These are phyloP conservation scores for Psilopogon haemacephalus DNA, from an alignment of 2,113 vertebrate genomes.

Conservation along the genomic window DNA sequence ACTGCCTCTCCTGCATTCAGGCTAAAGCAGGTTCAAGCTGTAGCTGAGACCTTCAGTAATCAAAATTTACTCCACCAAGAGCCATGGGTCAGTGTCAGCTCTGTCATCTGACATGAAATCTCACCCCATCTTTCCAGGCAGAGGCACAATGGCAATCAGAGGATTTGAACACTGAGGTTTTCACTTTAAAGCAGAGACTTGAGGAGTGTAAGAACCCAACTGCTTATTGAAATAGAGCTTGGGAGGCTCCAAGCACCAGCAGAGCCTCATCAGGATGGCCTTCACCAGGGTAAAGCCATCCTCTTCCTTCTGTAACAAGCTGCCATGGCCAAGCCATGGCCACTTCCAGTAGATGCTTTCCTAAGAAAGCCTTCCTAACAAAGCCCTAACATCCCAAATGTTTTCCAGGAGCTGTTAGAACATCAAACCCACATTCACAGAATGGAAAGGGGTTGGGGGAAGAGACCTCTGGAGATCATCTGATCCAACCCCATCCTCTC, in stretches of 20 bases:
- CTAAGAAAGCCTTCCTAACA: conserved; percentile 26
- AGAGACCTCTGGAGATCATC: too few relatives aligned
- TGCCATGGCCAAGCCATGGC: neutral
- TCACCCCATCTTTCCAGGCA: neutral
- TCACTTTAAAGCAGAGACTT: neutral
- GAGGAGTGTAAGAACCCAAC: neutral
- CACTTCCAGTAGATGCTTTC: neutral
- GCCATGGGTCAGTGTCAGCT: neutral
- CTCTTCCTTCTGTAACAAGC: neutral
- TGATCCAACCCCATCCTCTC: neutral
- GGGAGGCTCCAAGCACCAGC: neutral
- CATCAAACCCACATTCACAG: neutral
- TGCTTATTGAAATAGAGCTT: neutral
- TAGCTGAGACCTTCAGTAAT: neutral
- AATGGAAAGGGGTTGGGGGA: too few relatives aligned
- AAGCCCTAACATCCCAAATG: neutral
- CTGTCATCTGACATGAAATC: neutral
- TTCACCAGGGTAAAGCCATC: neutral
- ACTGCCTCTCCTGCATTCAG: neutral
- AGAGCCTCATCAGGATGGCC: neutral
- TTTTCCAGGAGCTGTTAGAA: neutral
- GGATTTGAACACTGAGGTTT: neutral
- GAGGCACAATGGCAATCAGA: neutral
- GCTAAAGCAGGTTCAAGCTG: neutral
- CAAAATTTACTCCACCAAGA: neutral